A percentile compares a stretch with the other conserved stretches of the same genome.
phyloP scores from a whole-genome alignment of 2,797 vertebrate species.

The Sylvilagus floridanus region DNA sequence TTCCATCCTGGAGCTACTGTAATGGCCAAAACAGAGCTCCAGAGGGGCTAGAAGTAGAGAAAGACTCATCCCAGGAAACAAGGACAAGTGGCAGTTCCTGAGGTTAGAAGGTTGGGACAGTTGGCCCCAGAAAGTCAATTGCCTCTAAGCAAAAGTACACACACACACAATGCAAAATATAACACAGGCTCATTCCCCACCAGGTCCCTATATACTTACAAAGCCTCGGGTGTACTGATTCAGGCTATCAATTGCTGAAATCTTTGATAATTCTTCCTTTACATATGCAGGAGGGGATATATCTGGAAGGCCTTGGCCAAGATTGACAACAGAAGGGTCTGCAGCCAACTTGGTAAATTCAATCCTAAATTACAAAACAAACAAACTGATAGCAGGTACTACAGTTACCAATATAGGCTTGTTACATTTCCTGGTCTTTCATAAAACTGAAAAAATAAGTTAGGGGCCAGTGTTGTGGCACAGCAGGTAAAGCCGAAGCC shows the following conservation, averaged over 20 bases:
- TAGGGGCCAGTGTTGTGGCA: background rate
- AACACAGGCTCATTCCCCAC: background rate
- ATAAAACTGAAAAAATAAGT: constrained; percentile 49
- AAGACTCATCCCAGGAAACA: background rate
- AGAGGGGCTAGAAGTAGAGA: background rate
- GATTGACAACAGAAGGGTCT: constrained; percentile 94
- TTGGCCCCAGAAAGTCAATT: background rate
- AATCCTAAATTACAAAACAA: constrained; percentile 89
- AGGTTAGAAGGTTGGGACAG: background rate
- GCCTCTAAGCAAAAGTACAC: background rate
- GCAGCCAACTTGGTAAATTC: constrained; percentile 94
- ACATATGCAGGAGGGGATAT: constrained; percentile 94
- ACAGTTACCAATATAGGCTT: constrained; percentile 36
- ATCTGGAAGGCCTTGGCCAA: constrained; percentile 96
- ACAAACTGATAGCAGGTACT: background rate
- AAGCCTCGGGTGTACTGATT: constrained; percentile 98
- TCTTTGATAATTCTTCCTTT: constrained; percentile 92
- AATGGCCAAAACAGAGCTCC: background rate
- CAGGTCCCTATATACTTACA: constrained; percentile 89
- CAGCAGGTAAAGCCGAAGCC: no score
- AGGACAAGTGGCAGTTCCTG: background rate
- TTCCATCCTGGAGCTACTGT: background rate
- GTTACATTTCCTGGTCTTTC: constrained; percentile 5
- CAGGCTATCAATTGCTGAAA: constrained; percentile 90
- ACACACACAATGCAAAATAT: background rate